These are phyloP conservation scores for Lissonota sp. DNA, from an alignment of 2,888 invertebrate species.

Conservation along the genomic window DNA sequence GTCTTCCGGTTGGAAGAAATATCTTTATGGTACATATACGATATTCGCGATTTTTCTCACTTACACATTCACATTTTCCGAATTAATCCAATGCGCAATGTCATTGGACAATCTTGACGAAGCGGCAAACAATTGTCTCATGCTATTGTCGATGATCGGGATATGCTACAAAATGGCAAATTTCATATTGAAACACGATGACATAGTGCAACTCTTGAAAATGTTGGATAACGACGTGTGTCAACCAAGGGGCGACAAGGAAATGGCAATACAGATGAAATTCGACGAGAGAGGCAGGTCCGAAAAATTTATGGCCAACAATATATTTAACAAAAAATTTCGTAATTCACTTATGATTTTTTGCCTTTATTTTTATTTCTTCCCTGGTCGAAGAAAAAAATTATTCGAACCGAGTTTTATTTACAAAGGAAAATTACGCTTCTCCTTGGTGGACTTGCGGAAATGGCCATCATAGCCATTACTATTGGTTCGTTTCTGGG, in stretches of 20 bases:
- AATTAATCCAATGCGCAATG: constrained; percentile 28
- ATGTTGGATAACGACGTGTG: constrained; percentile 39
- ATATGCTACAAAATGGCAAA: constrained; percentile 52
- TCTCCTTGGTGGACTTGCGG: constrained; percentile 29
- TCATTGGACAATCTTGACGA: constrained; percentile 26
- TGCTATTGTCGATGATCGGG: constrained; percentile 50
- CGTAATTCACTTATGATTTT: too few species aligned
- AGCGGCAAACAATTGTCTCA: constrained; percentile 36
- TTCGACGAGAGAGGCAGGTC: constrained; percentile 44
- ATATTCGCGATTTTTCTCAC: constrained; percentile 18
- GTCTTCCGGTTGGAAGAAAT: constrained; percentile 50
- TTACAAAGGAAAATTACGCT: constrained; percentile 52
- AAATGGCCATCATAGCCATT: constrained; percentile 41
- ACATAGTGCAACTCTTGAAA: constrained; percentile 28
- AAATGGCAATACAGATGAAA: constrained; percentile 41
- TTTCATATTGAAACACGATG: constrained; percentile 23
- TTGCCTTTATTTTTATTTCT: too few species aligned
- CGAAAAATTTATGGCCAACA: not conserved
- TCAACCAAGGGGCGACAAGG: constrained; percentile 32
- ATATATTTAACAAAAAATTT: too few species aligned
- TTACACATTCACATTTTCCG: constrained; percentile 34
- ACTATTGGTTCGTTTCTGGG: constrained; percentile 46
- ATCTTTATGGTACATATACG: constrained; percentile 46
- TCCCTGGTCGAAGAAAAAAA: too few species aligned
- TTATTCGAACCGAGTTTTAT: too few species aligned